These are phyloP conservation scores for Micromesistius poutassou DNA, from an alignment of 2,797 vertebrate species.

Conservation along the genomic window DNA sequence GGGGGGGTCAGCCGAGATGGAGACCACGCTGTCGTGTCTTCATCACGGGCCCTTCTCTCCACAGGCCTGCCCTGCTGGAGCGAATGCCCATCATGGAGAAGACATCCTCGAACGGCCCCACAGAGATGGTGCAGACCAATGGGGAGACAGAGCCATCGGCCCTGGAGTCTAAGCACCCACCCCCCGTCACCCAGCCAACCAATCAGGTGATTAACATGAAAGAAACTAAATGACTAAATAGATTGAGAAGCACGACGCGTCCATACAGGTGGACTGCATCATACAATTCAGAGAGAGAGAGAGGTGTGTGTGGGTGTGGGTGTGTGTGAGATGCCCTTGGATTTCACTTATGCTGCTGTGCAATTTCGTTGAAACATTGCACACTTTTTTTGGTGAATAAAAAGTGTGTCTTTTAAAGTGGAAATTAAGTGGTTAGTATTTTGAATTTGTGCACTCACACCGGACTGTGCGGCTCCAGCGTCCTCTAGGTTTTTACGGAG, in stretches of 20 bases:
- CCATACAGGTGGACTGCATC: too few relatives aligned
- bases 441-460: neutral
- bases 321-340: too few relatives aligned
- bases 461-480: too few relatives aligned
- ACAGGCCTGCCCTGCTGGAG: constrained; percentile 92
- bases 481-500: neutral
- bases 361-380: too few relatives aligned
- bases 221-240: neutral
- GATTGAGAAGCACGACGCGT: neutral
- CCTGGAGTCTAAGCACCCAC: constrained; percentile 85
- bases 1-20: neutral
- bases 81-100: constrained; percentile 99
- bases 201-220: constrained; percentile 78
- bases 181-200: constrained; percentile 78
- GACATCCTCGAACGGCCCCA: constrained; percentile 87
- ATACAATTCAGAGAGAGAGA: too few relatives aligned
- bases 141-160: constrained; percentile 89
- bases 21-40: neutral
- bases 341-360: too few relatives aligned
- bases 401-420: neutral
- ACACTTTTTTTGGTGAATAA: too few relatives aligned
- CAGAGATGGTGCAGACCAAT: constrained; percentile 94
- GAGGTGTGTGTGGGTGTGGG: too few relatives aligned
- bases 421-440: neutral
- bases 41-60: constrained; percentile 23